Evolutionary conservation across 2,888 invertebrate genomes (phyloP), one percentile per base, ranked within the genome.

Genomic region (Ophioninae sp.): DNA sequence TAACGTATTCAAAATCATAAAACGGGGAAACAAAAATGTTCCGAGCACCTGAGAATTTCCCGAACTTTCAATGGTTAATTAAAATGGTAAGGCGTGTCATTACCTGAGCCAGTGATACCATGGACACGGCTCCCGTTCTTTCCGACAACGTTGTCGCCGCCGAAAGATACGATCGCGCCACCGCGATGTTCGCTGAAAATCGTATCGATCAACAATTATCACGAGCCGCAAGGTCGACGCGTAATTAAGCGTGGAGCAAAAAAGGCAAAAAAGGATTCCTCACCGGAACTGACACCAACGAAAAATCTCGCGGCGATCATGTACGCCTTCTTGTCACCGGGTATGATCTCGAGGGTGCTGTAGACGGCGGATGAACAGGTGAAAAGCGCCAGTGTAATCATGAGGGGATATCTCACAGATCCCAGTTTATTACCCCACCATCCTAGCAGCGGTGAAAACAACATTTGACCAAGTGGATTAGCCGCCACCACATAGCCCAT

Each of bases 401-500:
- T 93, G 73, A 97, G 93, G 0, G 97, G 97, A 79, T 95, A 90
- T 81, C 97, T 95, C 87, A 96, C 96, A 0, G 95, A 94, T 73
- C 95, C 95, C 39, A 96, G 93, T 90, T 95, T 95, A 92, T 97
- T 97, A 73, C 96, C 96, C 97, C 97, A 97, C 95, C 96, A 96
- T 62, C 97, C 97, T 86, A 97, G 94, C 86, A 97, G 92, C 2
- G 97, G 97, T 23, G 97, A 97, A 92, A 97, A 97, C 82, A 97
- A 90, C 95, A 97, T 96, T 94, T 98, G 97, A 0, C 96, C 97
- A 83, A 97, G 94, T 17, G 98, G 97, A 94, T 97, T 97, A 39
- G 97, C 97, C 56, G 97, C 97, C 73, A 97, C 97, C 72, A 97
- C 95, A 88, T 96, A 94, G 7, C 97, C 97, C 95, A 97, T 95